A percentile compares a stretch with the other conserved stretches of the same genome.
These are phyloP conservation scores for Rosalia funebris DNA, from an alignment of 2,888 invertebrate genomes.

Conservation along the genomic window DNA sequence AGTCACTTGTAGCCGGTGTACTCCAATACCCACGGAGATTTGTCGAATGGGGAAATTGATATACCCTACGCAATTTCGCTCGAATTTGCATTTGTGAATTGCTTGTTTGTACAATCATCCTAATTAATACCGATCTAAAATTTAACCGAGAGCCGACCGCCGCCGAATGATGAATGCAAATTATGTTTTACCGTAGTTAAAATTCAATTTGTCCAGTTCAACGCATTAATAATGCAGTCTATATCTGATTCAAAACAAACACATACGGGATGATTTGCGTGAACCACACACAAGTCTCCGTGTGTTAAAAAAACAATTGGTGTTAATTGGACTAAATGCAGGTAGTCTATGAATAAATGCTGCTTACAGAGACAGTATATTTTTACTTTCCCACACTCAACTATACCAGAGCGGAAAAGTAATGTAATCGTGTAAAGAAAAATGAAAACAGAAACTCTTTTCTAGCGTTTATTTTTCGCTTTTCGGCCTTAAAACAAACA, in stretches of 20 bases:
- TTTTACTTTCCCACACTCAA: too few relatives aligned
- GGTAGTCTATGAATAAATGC: too few relatives aligned
- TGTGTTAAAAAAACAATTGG: too few relatives aligned
- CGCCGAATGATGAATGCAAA: constrained; percentile 22
- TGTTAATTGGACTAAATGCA: too few relatives aligned
- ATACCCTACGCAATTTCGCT: constrained; percentile 32
- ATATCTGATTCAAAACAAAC: background rate
- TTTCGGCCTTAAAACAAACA: too few relatives aligned
- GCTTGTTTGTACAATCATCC: constrained; percentile 31
- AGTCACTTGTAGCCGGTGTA: constrained; percentile 44
- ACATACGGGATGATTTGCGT: background rate
- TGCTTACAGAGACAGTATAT: too few relatives aligned
- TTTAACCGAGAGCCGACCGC: constrained; percentile 22
- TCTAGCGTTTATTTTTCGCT: too few relatives aligned
- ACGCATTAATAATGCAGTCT: constrained; percentile 3
- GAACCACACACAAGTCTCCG: too few relatives aligned
- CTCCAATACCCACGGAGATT: constrained; percentile 47
- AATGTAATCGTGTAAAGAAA: too few relatives aligned
- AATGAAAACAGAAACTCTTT: too few relatives aligned
- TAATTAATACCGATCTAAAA: constrained; percentile 33
- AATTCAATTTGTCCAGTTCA: constrained; percentile 15
- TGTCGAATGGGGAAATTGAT: constrained; percentile 38
- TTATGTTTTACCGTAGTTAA: constrained; percentile 25
- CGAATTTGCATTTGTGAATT: constrained; percentile 34
- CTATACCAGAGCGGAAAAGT: too few relatives aligned